Evolutionary conservation across 1,140 invertebrate genomes (phyloP).

Genomic region (Temnothorax longispinosus): DNA sequence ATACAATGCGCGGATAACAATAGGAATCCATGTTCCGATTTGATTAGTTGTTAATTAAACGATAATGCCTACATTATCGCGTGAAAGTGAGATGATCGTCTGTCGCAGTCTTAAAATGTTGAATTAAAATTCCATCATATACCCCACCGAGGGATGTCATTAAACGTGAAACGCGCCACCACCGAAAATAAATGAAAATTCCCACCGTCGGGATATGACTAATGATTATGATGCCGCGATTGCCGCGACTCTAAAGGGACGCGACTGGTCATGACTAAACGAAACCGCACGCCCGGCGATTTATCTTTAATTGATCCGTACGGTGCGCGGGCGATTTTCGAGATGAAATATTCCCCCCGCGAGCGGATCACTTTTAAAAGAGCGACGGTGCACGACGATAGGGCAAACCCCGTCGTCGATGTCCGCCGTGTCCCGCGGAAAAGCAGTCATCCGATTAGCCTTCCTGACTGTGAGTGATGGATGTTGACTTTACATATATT

Average conservation of each 20-base stretch:
- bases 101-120: slow-evolving; percentile 28
- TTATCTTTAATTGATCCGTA: slow-evolving; percentile 44
- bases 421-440: slow-evolving; percentile 61
- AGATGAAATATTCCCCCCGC: slow-evolving; percentile 48
- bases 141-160: background rate
- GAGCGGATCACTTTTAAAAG: slow-evolving; percentile 27
- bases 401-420: background rate
- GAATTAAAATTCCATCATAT: slow-evolving; percentile 32
- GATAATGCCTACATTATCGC: slow-evolving; percentile 1
- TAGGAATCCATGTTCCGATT: background rate
- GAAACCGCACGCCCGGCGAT: background rate
- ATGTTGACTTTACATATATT: slow-evolving; percentile 77
- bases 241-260: background rate
- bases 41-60: slow-evolving; percentile 27
- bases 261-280: slow-evolving; percentile 10
- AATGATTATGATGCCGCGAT: slow-evolving; percentile 10
- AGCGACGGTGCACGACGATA: background rate
- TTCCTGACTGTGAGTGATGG: slow-evolving; percentile 75
- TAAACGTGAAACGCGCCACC: background rate
- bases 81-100: background rate
- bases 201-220: background rate
- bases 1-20: slow-evolving; percentile 28
- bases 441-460: slow-evolving; percentile 74
- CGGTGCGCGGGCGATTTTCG: background rate
- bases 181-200: slow-evolving; percentile 34